Conservation (phyloP, 2,888 invertebrate genomes). For the Tortricodes alternella region DNA sequence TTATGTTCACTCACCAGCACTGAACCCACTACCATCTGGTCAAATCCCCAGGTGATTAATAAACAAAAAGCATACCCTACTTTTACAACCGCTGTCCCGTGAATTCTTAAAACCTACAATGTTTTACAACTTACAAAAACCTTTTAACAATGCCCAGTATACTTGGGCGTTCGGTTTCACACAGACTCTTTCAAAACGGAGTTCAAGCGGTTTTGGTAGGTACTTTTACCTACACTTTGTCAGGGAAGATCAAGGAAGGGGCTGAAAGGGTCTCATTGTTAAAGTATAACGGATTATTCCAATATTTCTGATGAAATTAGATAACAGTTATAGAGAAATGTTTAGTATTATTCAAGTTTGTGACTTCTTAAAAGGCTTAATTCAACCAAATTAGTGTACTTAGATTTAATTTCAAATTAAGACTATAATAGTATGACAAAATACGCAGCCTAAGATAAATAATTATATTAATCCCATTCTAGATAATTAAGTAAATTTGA, state of each 20-base stretch:
- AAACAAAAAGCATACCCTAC: conserved; percentile 14
- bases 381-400: no score
- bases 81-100: conserved; percentile 10
- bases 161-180: background rate
- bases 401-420: no score
- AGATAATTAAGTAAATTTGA: no score
- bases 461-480: no score
- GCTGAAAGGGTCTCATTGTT: conserved; percentile 18
- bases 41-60: background rate
- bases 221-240: conserved; percentile 19
- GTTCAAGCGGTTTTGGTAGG: background rate
- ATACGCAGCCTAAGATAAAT: no score
- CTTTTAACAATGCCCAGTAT: conserved; percentile 11
- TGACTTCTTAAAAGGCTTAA: no score
- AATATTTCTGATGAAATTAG: conserved; percentile 21
- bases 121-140: conserved; percentile 20
- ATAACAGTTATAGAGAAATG: conserved; percentile 8
- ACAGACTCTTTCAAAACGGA: background rate
- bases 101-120: conserved; percentile 21
- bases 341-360: background rate
- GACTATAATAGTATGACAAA: no score
- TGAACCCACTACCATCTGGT: background rate
- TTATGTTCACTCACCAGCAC: background rate
- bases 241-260: conserved; percentile 14
- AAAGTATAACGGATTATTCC: conserved; percentile 21